Evolutionary conservation across 2,888 invertebrate species (phyloP), one percentile per base, ranked within the genome.

Genomic region (Hofmannophila pseudospretella): DNA sequence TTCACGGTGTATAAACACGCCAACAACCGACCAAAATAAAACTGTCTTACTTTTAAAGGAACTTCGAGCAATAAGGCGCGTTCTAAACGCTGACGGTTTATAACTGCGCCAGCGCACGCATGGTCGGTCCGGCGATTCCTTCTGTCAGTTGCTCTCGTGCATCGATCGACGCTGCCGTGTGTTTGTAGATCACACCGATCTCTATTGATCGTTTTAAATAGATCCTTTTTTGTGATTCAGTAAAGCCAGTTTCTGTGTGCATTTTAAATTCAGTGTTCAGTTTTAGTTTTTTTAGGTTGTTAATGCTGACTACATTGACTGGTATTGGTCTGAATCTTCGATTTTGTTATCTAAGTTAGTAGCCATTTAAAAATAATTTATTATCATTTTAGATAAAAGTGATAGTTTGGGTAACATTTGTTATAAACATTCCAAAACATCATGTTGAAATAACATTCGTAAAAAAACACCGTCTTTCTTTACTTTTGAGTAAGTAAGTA

Each of bases 101-200:
- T 51, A 62, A 48, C 27, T 65, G 80, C 82, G 81, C 85, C 49
- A 60, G 75, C 84, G 82, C 82, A 81, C 67, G 72, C 62, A n/a
- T n/a, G n/a, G n/a, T n/a, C n/a, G n/a, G n/a, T n/a, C 45, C 47
- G 62, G 54, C 62, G 69, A 67, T 65, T 70, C 67, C 51, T 61
- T 59, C 65, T 75, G 81, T 77, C 84, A 84, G 84, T 85, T 69
- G 78, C 69, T 71, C 69, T 70, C 64, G 67, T 57, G 73, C 74
- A 77, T 80, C 74, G 81, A 78, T 74, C 74, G 66, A 54, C 43
- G 67, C 42, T 39, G 61, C 55, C 53, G 59, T 54, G 51, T 45
- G 51, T 50, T 51, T 44, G 43, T 49, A 27, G 30, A 14, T 50
- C 51, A 44, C 12, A 29, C 47, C 32, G 35, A 51, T 54, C 40